These are phyloP conservation scores for Craniophora ligustri DNA, from an alignment of 2,888 invertebrate genomes.

Conservation along the genomic window DNA sequence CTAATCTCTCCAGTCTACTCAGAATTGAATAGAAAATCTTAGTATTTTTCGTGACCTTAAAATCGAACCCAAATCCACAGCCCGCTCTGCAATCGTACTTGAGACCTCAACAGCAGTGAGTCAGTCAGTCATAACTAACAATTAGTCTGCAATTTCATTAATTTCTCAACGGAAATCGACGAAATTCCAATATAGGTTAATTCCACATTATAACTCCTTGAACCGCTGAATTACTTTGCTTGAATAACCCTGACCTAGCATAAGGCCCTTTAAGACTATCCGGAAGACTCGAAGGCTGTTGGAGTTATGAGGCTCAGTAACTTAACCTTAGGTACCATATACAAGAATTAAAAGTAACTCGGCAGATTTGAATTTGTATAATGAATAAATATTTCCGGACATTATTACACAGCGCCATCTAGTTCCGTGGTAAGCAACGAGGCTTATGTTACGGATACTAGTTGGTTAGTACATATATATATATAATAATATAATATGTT, in stretches of 20 bases:
- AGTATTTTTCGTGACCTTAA: no score
- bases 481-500: no score
- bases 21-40: no score
- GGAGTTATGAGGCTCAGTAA: slow-evolving; percentile 47
- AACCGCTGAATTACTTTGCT: slow-evolving; percentile 34
- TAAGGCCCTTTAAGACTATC: slow-evolving; percentile 37
- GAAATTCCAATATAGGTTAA: slow-evolving; percentile 42
- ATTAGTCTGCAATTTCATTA: slow-evolving; percentile 10
- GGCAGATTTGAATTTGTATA: slow-evolving; percentile 6
- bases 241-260: slow-evolving; percentile 37
- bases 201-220: slow-evolving; percentile 26
- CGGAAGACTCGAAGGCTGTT: slow-evolving; percentile 50
- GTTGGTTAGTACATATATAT: no score
- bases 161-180: slow-evolving; percentile 14
- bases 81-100: no score
- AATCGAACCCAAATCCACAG: no score
- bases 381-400: no score
- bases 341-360: slow-evolving; percentile 25
- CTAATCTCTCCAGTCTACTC: no score
- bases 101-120: no score
- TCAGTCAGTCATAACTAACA: slow-evolving; percentile 14
- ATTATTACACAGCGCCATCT: no score
- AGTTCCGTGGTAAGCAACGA: no score
- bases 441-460: no score
- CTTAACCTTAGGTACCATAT: slow-evolving; percentile 36